These are phyloP conservation scores for Lacerta viridis DNA, from an alignment of 2,797 vertebrate genomes.

Conservation along the genomic window DNA sequence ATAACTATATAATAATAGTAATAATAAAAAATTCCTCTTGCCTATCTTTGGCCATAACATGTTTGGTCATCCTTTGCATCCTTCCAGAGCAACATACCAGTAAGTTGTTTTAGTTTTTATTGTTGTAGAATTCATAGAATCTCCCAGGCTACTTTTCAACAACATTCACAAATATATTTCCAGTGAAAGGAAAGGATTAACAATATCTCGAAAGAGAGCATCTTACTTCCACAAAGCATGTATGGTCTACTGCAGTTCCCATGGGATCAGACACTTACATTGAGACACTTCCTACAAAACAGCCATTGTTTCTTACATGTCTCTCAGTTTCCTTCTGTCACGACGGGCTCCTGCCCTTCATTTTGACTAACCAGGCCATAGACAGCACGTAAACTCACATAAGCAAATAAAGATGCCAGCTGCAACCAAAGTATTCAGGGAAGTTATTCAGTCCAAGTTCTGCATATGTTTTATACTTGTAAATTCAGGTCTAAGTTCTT, in stretches of 20 bases:
- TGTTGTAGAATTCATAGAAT: constrained; percentile 29
- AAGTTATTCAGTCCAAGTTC: background rate
- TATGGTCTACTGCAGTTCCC: constrained; percentile 73
- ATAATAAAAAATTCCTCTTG: constrained; percentile 5
- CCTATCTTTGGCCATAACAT: constrained; percentile 18
- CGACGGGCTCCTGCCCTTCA: constrained; percentile 63
- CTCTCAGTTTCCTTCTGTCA: constrained; percentile 51
- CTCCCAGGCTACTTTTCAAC: constrained; percentile 55
- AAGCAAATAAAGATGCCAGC: constrained; percentile 42
- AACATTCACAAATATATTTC: constrained; percentile 69
- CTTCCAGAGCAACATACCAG: background rate
- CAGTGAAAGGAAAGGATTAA: constrained; percentile 77
- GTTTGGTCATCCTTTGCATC: constrained; percentile 22
- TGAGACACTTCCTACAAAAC: constrained; percentile 75
- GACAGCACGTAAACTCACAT: constrained; percentile 36
- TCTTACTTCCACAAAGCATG: constrained; percentile 76
- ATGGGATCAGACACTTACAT: constrained; percentile 71
- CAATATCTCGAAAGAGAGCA: constrained; percentile 76
- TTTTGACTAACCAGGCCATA: constrained; percentile 12
- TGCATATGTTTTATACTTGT: constrained; percentile 24
- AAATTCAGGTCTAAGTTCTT: background rate
- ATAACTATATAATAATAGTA: too few relatives aligned
- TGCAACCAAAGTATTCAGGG: constrained; percentile 17
- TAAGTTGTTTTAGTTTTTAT: constrained; percentile 23
- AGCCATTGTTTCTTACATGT: constrained; percentile 70